Evolutionary conservation across 2,888 invertebrate genomes (phyloP), one percentile per base, ranked within the genome.

Genomic region (Blastobasis adustella): DNA sequence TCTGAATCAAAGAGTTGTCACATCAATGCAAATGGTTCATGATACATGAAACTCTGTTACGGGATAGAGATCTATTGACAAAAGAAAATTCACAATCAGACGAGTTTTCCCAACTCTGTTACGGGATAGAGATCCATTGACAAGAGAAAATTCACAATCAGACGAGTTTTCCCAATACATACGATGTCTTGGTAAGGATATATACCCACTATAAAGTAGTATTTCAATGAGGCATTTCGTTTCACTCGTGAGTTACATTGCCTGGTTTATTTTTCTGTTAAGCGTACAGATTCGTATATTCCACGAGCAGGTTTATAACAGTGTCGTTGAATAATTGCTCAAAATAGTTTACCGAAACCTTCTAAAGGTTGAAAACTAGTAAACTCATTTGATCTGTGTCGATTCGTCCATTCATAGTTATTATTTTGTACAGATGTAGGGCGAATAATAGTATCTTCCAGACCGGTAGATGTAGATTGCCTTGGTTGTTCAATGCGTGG

Each of bases 111-210:
- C 51, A 54, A 9, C 50, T 36, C 48, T 40, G 23, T 53, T 50
- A 38, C 48, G 50, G 5, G 48, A 45, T 39, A 54, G 45, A 3
- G 50, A 47, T 23, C 49, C 52, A 8, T 41, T 48, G 10, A 52
- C 38, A 4, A 54, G 10, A 1, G 51, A 42, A 45, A 51, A 49
- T 0, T 49, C 54, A 36, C 49, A 51, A 36, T 54, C 51, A 0
- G 51, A 37, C 10, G 51, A 6, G 43, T 51, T 54, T 43, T 54
- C 23, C 54, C 51, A 54, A 9, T 40, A 52, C 54, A 54, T 52
- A 36, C n/a, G 7, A 42, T 49, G 41, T 42, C 54, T 45, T n/a
- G 49, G 54, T 5, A 54, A 10, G 6, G 45, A 37, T 8, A 54
- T 49, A 41, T 54, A 51, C n/a, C 51, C 54, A 49, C 51, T 51